A percentile compares a stretch with the other conserved stretches of the same genome.
phyloP scores from a whole-genome alignment of 2,797 vertebrate genomes.

The Merluccius polli region DNA sequence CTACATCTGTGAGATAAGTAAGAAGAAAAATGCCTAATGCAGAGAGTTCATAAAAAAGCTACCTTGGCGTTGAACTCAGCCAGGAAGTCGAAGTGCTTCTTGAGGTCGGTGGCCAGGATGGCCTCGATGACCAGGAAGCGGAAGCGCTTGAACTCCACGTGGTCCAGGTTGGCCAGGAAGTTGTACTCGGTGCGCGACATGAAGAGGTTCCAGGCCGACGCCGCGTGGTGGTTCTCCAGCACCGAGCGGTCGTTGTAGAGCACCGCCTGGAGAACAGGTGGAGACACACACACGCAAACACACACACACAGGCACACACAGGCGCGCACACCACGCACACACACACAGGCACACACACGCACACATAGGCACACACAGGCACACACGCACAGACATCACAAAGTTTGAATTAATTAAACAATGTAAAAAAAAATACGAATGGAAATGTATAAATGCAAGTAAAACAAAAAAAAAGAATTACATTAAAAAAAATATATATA shows the following conservation, averaged over 20 bases:
- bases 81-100: conserved; percentile 98
- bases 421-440: not conserved
- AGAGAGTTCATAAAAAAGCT: not conserved
- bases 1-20: too few relatives aligned
- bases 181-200: conserved; percentile 95
- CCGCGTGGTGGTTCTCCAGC: conserved; percentile 96
- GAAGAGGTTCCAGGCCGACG: conserved; percentile 97
- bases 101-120: conserved; percentile 95
- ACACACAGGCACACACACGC: not conserved
- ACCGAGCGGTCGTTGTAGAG: conserved; percentile 98
- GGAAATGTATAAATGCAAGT: too few relatives aligned
- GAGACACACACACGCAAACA: not conserved
- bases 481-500: too few relatives aligned
- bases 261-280: conserved; percentile 76
- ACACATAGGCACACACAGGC: too few relatives aligned
- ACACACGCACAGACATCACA: not conserved
- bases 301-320: conserved; percentile 2
- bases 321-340: too few relatives aligned
- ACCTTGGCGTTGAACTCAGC: conserved; percentile 98
- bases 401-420: not conserved
- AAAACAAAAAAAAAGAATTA: too few relatives aligned
- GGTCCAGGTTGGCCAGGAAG: conserved; percentile 90
- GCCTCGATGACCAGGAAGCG: conserved; percentile 98
- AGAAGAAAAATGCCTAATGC: too few relatives aligned
- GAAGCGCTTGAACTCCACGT: conserved; percentile 97